Evolutionary conservation across 2,797 vertebrate species (phyloP).

Genomic region (Cryptoblepharus egeriae): DNA sequence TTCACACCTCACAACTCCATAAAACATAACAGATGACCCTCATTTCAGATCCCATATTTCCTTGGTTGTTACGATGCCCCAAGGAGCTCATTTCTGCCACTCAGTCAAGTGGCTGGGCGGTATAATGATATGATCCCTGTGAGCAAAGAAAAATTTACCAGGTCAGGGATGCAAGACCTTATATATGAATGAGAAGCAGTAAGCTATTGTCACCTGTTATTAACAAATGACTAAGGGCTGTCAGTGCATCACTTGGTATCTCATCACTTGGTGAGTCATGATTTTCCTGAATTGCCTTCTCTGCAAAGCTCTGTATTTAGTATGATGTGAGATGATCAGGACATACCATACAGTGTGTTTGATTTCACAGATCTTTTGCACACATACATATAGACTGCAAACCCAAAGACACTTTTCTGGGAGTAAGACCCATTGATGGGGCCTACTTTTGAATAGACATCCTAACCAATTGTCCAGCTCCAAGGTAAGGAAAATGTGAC

Average conservation of each 20-base stretch:
- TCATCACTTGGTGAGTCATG: background rate
- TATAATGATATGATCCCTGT: conserved; percentile 13
- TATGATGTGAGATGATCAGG: background rate
- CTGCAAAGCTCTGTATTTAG: background rate
- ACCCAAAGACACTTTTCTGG: too few relatives aligned
- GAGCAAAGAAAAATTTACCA: background rate
- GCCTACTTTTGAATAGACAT: too few relatives aligned
- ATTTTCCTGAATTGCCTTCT: background rate
- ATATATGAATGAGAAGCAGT: background rate
- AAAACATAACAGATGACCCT: conserved; percentile 6
- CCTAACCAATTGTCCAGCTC: too few relatives aligned
- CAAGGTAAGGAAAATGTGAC: too few relatives aligned
- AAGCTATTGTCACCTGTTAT: background rate
- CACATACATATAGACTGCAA: too few relatives aligned
- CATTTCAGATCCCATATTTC: conserved; percentile 11
- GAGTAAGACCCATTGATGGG: too few relatives aligned
- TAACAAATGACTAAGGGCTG: background rate
- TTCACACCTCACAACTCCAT: conserved; percentile 13
- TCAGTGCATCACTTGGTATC: background rate
- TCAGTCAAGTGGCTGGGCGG: background rate
- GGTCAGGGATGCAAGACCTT: background rate
- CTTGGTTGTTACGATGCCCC: conserved; percentile 19
- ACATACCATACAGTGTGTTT: too few relatives aligned
- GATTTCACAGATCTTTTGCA: too few relatives aligned
- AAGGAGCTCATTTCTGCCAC: conserved; percentile 8